phyloP scores from a whole-genome alignment of 2,888 invertebrate species.

The Nipponacmea schrenckii region DNA sequence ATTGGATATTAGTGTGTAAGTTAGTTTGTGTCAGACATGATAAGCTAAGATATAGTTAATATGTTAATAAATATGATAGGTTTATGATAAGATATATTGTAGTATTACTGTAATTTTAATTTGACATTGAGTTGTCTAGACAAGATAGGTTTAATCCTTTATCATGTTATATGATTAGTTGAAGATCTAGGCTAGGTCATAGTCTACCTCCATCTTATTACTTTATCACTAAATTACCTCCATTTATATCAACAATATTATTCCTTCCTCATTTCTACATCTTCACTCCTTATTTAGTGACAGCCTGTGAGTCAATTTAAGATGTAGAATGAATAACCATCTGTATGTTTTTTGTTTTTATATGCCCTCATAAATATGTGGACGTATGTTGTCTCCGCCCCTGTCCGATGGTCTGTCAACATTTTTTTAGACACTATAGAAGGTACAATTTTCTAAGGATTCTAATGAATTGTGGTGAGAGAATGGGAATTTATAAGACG shows the following conservation, averaged over 20 bases:
- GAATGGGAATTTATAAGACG: too few relatives aligned
- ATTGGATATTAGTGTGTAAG: too few relatives aligned
- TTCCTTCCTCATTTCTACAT: too few relatives aligned
- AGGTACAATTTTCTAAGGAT: background rate
- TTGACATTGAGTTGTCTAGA: constrained; percentile 5
- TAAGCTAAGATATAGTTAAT: too few relatives aligned
- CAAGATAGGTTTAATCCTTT: constrained; percentile 1
- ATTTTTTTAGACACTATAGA: background rate
- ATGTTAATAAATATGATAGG: too few relatives aligned
- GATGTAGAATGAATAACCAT: background rate
- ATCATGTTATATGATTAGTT: background rate
- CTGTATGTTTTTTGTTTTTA: background rate
- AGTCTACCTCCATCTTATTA: too few relatives aligned
- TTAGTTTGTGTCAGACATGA: too few relatives aligned
- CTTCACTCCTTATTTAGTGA: background rate
- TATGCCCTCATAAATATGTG: background rate
- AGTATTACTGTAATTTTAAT: constrained; percentile 2
- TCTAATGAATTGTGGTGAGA: background rate
- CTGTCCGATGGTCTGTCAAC: background rate
- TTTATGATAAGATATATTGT: background rate
- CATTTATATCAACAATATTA: too few relatives aligned
- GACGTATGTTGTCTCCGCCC: too few relatives aligned
- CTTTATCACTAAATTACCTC: too few relatives aligned
- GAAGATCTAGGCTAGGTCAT: background rate
- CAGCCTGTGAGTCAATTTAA: background rate